These are phyloP conservation scores for Hypsopygia costalis DNA, from an alignment of 2,888 invertebrate genomes.

Conservation along the genomic window DNA sequence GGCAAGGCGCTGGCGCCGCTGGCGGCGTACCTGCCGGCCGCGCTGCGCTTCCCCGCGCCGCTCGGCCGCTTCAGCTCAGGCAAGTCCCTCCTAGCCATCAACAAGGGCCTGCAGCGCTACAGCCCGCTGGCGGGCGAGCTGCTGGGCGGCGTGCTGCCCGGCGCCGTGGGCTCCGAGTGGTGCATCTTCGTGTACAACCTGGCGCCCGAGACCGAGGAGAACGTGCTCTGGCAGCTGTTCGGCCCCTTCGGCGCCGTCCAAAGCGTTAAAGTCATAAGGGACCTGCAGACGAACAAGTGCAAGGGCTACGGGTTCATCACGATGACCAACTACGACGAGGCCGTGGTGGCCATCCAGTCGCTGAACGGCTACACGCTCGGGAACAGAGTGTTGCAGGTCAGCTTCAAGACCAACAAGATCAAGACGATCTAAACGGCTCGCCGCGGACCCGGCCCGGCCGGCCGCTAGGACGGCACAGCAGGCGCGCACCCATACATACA, in stretches of 20 bases:
- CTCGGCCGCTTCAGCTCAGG: conserved; percentile 91
- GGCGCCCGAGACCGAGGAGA: conserved; percentile 97
- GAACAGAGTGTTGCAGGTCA: conserved; percentile 94
- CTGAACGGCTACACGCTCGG: conserved; percentile 95
- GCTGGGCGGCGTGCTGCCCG: conserved; percentile 88
- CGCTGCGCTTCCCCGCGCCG: conserved; percentile 81
- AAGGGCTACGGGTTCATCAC: conserved; percentile 97
- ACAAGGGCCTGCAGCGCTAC: conserved; percentile 87
- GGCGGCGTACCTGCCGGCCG: conserved; percentile 91
- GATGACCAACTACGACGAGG: conserved; percentile 97
- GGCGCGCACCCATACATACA: conserved; percentile 75
- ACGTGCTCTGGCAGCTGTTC: conserved; percentile 97
- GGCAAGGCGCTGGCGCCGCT: conserved; percentile 90
- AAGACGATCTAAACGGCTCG: conserved; percentile 83
- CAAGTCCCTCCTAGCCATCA: conserved; percentile 94
- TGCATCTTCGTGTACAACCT: conserved; percentile 98
- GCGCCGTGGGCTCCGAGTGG: conserved; percentile 88
- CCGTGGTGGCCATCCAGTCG: conserved; percentile 94
- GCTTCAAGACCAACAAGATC: conserved; percentile 93
- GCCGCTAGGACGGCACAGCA: conserved; percentile 76
- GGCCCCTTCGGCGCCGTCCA: conserved; percentile 97
- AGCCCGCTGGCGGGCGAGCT: conserved; percentile 93
- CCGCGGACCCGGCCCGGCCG: conserved; percentile 48
- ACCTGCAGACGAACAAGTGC: conserved; percentile 95
- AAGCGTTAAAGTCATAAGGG: conserved; percentile 95